phyloP scores from a whole-genome alignment of 2,888 invertebrate genomes.

The Scaptomyza tumidula region DNA sequence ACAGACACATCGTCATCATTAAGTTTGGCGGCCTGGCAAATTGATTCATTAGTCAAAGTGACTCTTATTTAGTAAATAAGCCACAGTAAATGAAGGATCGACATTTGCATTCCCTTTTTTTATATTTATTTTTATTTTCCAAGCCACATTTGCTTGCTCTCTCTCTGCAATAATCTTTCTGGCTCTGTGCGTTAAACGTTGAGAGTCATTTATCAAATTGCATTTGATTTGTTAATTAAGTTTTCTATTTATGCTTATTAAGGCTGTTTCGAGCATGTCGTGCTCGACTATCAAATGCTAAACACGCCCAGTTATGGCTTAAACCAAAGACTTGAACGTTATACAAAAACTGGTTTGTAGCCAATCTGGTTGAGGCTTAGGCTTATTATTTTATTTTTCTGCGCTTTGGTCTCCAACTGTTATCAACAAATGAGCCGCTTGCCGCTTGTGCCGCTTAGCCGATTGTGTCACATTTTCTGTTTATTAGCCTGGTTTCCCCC shows the following conservation, averaged over 20 bases:
- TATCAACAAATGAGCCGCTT: conserved; percentile 71
- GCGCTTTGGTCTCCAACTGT: conserved; percentile 65
- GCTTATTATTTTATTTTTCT: conserved; percentile 4
- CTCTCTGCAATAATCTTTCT: conserved; percentile 3
- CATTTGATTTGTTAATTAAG: conserved; percentile 80
- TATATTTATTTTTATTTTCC: not conserved
- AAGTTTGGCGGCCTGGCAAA: conserved; percentile 71
- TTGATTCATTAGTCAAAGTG: conserved; percentile 81
- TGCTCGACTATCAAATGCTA: conserved; percentile 56
- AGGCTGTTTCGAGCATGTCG: conserved; percentile 49
- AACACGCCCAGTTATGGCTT: conserved; percentile 68
- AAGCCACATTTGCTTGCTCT: conserved; percentile 1
- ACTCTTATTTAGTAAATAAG: conserved; percentile 76
- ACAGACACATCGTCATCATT: conserved; percentile 64
- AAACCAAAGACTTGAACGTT: conserved; percentile 2
- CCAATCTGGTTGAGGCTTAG: conserved; percentile 57
- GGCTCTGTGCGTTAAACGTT: conserved; percentile 18
- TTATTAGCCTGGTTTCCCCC: conserved; percentile 45
- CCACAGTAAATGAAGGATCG: conserved; percentile 42
- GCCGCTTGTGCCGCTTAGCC: conserved; percentile 39
- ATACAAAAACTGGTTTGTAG: conserved; percentile 51
- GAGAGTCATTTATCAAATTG: conserved; percentile 72
- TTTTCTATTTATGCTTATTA: conserved; percentile 78
- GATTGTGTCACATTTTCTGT: conserved; percentile 74
- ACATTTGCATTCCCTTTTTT: conserved; percentile 41